Conservation (phyloP, 2,888 invertebrate genomes). For the Lysandra coridon region DNA sequence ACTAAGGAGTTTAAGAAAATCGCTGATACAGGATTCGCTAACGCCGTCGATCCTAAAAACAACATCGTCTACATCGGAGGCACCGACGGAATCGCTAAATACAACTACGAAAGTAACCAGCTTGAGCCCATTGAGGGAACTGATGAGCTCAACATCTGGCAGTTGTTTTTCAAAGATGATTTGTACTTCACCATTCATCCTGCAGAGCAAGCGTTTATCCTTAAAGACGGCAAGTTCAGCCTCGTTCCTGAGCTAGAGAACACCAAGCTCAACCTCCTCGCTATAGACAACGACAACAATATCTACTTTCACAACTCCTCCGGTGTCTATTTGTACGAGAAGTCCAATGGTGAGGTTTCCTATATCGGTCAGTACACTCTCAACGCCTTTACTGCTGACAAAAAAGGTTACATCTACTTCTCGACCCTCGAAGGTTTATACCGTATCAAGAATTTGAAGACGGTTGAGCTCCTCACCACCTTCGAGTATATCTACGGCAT, state of each 20-base stretch:
- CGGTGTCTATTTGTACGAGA: constrained; percentile 42
- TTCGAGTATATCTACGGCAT: constrained; percentile 42
- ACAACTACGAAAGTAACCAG: constrained; percentile 50
- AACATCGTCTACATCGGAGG: constrained; percentile 61
- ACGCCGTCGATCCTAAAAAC: constrained; percentile 52
- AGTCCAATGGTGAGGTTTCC: constrained; percentile 34
- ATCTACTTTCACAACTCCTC: constrained; percentile 47
- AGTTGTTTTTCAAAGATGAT: constrained; percentile 59
- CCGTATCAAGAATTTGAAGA: constrained; percentile 40
- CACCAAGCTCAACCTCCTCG: constrained; percentile 43
- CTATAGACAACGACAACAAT: constrained; percentile 43
- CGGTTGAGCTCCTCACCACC: constrained; percentile 37
- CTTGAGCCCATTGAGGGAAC: constrained; percentile 48
- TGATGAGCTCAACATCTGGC: constrained; percentile 56
- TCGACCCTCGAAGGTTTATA: constrained; percentile 46
- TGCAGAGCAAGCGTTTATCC: constrained; percentile 41
- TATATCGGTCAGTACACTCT: constrained; percentile 43
- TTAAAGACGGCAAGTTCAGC: constrained; percentile 37
- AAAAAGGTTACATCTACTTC: constrained; percentile 47
- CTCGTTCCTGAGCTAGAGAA: constrained; percentile 41
- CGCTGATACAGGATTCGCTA: constrained; percentile 55
- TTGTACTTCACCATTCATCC: constrained; percentile 59
- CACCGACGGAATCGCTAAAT: constrained; percentile 56
- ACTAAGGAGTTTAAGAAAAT: constrained; percentile 51
- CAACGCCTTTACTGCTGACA: constrained; percentile 45